A percentile compares a stretch with the other conserved stretches of the same genome.
Conservation (phyloP, 35 echinoderm and acorn worm species). For the Hemicentrotus pulcherrimus region DNA sequence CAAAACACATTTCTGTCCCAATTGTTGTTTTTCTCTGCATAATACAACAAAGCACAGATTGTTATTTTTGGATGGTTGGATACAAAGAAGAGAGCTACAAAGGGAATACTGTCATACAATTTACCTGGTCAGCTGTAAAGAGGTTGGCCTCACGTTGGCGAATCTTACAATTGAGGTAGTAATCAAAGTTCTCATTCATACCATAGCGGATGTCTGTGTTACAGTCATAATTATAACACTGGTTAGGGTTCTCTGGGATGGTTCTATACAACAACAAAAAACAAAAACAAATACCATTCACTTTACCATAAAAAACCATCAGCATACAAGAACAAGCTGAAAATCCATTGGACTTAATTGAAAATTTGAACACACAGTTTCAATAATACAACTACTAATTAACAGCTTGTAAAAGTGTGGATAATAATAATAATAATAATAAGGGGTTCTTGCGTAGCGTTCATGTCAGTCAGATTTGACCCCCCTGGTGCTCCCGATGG, state of each 20-base stretch:
- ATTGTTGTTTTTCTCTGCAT: too few relatives aligned
- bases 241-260: constrained; percentile 89
- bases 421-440: too few relatives aligned
- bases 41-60: too few relatives aligned
- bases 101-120: background rate
- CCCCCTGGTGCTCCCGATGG: too few relatives aligned
- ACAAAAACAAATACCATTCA: background rate
- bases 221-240: constrained; percentile 90
- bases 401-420: too few relatives aligned
- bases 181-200: constrained; percentile 98
- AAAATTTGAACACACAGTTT: too few relatives aligned
- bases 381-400: too few relatives aligned
- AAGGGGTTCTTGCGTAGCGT: too few relatives aligned
- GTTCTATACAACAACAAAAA: constrained; percentile 60
- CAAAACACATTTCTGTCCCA: too few relatives aligned
- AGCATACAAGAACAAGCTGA: background rate
- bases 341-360: too few relatives aligned
- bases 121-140: constrained; percentile 97
- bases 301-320: background rate
- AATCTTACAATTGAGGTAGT: constrained; percentile 91
- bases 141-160: constrained; percentile 74
- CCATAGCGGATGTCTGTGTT: constrained; percentile 89
- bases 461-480: too few relatives aligned
- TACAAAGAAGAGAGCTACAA: background rate
- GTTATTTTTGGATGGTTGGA: too few relatives aligned